Percentiles rank a stretch among this genome's conserved stretches.
These are phyloP conservation scores for Muntiacus muntjak DNA, from an alignment of 2,113 vertebrate species.

Conservation along the genomic window DNA sequence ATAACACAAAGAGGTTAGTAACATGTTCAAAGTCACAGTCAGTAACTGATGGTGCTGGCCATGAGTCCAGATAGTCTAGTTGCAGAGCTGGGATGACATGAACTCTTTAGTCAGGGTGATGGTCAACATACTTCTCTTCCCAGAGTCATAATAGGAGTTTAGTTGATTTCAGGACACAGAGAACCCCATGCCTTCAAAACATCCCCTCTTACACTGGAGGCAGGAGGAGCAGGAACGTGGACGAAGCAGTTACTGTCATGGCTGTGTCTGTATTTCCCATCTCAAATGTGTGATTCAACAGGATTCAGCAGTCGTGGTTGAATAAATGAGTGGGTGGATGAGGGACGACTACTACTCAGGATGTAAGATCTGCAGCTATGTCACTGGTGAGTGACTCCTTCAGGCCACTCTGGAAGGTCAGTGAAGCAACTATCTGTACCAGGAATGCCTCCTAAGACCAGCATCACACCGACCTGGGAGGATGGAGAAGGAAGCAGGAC, in stretches of 20 bases:
- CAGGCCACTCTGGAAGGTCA: not conserved
- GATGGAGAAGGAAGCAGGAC: not conserved
- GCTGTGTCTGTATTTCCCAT: not conserved
- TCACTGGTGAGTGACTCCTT: not conserved
- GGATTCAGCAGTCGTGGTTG: not conserved
- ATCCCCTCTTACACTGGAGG: not conserved
- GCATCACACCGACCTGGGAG: too few relatives aligned
- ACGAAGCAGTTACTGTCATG: not conserved
- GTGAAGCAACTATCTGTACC: not conserved
- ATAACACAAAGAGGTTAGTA: not conserved
- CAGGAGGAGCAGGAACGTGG: not conserved
- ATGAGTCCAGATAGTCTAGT: accelerated
- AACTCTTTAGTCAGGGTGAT: not conserved
- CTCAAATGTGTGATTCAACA: not conserved
- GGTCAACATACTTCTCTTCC: not conserved
- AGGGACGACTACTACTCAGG: accelerated
- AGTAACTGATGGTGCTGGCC: not conserved
- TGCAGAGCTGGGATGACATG: too few relatives aligned
- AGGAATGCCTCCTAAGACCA: too few relatives aligned
- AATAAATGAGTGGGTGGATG: not conserved
- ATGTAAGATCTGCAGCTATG: not conserved
- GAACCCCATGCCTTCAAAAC: not conserved
- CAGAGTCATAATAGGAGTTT: not conserved
- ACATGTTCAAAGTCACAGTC: not conserved
- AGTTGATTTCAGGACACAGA: not conserved